Conservation (phyloP, 2,113 vertebrate species). For the Chaetodon auriga region DNA sequence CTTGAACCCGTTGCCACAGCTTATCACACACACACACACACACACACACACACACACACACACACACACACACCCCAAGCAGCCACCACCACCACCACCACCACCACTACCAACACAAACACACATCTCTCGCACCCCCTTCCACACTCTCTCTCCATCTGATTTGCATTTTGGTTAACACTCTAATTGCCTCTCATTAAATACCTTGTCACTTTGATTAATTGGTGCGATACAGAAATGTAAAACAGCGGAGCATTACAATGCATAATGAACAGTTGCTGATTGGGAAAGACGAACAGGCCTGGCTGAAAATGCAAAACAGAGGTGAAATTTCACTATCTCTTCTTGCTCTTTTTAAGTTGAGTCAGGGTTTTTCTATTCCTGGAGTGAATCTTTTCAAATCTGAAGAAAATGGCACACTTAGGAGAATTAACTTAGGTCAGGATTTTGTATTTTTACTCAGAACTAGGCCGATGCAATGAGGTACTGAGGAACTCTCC, state of each 20-base stretch:
- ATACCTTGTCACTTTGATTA: constrained; percentile 83
- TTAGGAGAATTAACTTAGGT: neutral
- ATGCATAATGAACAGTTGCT: constrained; percentile 59
- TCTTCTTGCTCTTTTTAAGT: constrained; percentile 26
- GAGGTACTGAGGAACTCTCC: neutral
- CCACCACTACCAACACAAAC: constrained; percentile 16
- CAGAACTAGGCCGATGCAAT: neutral
- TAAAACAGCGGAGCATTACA: constrained; percentile 71
- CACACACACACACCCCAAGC: constrained; percentile 3
- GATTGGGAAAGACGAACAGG: constrained; percentile 54
- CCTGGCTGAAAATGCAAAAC: constrained; percentile 32
- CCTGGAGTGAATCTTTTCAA: neutral
- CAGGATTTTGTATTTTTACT: neutral
- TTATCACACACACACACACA: constrained; percentile 39
- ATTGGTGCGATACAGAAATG: constrained; percentile 79
- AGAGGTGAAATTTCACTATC: constrained; percentile 26
- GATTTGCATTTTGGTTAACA: constrained; percentile 84
- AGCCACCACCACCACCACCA: neutral
- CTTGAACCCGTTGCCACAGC: constrained; percentile 62
- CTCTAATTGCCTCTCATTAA: constrained; percentile 84
- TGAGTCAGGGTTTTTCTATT: constrained; percentile 20
- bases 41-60: constrained; percentile 16
- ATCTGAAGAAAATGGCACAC: neutral
- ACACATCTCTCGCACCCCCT: constrained; percentile 21
- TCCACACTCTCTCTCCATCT: constrained; percentile 36